A percentile compares a stretch with the other conserved stretches of the same genome.
Conservation (phyloP, 2,888 invertebrate species). For the Dasysyrphus albostriatus region DNA sequence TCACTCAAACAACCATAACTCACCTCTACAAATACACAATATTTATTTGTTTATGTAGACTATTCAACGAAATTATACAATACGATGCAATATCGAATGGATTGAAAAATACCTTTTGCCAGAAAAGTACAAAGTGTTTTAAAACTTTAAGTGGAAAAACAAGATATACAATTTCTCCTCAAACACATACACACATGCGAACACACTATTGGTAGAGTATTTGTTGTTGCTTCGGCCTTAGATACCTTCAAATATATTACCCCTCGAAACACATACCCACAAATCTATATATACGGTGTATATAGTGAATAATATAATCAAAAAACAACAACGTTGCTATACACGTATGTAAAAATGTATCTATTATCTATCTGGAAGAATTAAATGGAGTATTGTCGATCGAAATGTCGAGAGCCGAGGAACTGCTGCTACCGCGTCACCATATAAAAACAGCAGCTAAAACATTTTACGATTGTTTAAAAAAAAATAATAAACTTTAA, state of each 20-base stretch:
- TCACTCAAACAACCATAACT: slow-evolving; percentile 8
- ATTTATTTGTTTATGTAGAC: neutral
- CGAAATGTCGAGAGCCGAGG: slow-evolving; percentile 75
- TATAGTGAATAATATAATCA: slow-evolving; percentile 6
- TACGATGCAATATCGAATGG: slow-evolving; percentile 46
- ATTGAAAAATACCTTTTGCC: slow-evolving; percentile 51
- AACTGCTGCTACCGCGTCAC: slow-evolving; percentile 62
- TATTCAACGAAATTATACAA: slow-evolving; percentile 41
- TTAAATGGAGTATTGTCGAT: slow-evolving; percentile 75
- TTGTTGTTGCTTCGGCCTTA: slow-evolving; percentile 47
- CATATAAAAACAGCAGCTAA: slow-evolving; percentile 60
- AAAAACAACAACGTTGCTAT: slow-evolving; percentile 46
- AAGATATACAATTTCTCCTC: slow-evolving; percentile 48
- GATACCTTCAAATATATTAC: slow-evolving; percentile 44
- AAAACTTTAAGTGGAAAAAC: slow-evolving; percentile 29
- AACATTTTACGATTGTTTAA: slow-evolving; percentile 64
- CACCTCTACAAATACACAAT: neutral
- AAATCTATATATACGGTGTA: slow-evolving; percentile 13
- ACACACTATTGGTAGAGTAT: neutral
- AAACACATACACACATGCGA: slow-evolving; percentile 9
- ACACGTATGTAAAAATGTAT: slow-evolving; percentile 73
- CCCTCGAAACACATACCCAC: slow-evolving; percentile 11
- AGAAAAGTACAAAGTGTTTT: slow-evolving; percentile 21
- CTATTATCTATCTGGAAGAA: slow-evolving; percentile 76
- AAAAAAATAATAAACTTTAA: slow-evolving; percentile 25